phyloP scores from a whole-genome alignment of 2,888 invertebrate species.

The Oscheius myriophilus region DNA sequence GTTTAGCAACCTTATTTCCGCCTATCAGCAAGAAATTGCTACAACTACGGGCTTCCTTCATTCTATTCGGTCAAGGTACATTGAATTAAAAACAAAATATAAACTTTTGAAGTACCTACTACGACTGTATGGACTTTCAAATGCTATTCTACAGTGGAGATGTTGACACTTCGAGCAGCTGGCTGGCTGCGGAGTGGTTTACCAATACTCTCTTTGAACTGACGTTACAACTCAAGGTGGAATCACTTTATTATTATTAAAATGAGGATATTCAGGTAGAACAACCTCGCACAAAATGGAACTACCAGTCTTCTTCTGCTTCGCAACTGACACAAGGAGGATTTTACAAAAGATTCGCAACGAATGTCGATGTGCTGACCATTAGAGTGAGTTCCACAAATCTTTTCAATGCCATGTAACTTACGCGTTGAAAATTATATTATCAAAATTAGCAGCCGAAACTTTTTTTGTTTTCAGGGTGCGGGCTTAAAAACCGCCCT shows the following conservation, averaged over 20 bases:
- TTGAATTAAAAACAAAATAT: neutral
- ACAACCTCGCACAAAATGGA: constrained; percentile 32
- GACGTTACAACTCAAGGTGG: constrained; percentile 1
- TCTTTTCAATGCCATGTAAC: too few species aligned
- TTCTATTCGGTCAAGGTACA: constrained; percentile 31
- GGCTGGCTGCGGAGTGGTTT: constrained; percentile 47
- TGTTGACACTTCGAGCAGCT: constrained; percentile 48
- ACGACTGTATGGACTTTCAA: constrained; percentile 31
- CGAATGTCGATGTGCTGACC: constrained; percentile 42
- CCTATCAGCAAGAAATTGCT: constrained; percentile 41
- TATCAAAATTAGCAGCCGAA: too few species aligned
- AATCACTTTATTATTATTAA: neutral
- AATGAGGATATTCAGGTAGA: neutral
- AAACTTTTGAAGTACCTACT: neutral
- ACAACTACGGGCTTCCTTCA: constrained; percentile 27
- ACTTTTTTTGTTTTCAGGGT: too few species aligned
- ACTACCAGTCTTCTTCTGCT: constrained; percentile 23
- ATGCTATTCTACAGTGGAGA: constrained; percentile 46
- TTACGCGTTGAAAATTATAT: too few species aligned
- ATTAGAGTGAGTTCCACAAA: constrained; percentile 36
- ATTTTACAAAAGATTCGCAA: constrained; percentile 34
- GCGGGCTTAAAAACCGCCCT: constrained; percentile 49
- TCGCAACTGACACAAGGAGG: constrained; percentile 32
- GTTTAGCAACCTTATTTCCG: constrained; percentile 43
- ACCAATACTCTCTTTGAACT: constrained; percentile 28